Base-by-base conservation (phyloP, 2,113 vertebrate genomes). In the Condylura cristata region DNA sequence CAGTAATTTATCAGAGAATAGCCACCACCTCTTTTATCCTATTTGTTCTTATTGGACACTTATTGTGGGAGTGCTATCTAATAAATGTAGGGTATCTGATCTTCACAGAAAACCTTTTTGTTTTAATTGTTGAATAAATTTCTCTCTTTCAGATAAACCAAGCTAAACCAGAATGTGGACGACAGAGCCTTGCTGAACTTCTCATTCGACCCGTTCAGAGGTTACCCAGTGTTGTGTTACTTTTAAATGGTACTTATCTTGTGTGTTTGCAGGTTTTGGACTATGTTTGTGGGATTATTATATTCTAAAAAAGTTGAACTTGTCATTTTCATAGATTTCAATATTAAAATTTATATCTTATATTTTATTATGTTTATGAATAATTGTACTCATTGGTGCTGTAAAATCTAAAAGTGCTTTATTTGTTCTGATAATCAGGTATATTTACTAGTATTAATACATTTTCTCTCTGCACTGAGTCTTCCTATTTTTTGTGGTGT, bases 121-220 rank as follows among this genome's bases (percentile, higher is more conserved):
- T 63, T 83, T 76, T 66, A 53, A 30, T 63, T 89, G 17, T 68
- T 78, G 1, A 93, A 84, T 89, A 65, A 85, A 81, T 76, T 84
- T 1, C 86, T 93, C 87, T 20, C 56, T 95, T 92, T 46, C 92
- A 99, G 99, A 99, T 99, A 98, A 99, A 99, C 97, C 99, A 99
- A 98, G 97, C 99, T 75, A 99, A 99, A 95, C 99, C 99, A 16
- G 99, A 99, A 95, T 99, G 99, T 97, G 99, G 99, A 61, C 98
- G 99, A 14, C 99, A 99, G 96, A 99, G 99, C 8, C 98, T 99
- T 2, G 99, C 98, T 90, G 99, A 99, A 97, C 98, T 99, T 85
- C 99, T 99, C 70, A 99, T 99, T 83, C 99, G 99, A 93, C 99
- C 99, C 34, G 99, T 99, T 16, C 99, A 99, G 98, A 99, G 99